Evolutionary conservation across 2,888 invertebrate species (phyloP), one percentile per base, ranked within the genome.

Genomic region (Blastobasis adustella): DNA sequence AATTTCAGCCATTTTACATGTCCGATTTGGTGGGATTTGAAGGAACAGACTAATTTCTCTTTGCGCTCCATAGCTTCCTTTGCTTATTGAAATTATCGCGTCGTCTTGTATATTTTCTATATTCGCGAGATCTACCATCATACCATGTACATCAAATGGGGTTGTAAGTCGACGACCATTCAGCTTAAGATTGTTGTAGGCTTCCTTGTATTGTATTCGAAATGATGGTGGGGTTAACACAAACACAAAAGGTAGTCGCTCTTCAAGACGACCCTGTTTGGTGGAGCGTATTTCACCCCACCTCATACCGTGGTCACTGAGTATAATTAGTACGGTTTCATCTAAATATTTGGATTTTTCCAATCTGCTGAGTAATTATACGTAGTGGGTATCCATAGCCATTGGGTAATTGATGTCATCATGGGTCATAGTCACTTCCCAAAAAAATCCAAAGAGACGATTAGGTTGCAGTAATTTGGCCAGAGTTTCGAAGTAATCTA

Each of bases 221-320:
- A 95, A 93, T 90, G 92, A 92, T 5, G 82, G 68, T 0, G 96
- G 96, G 49, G 94, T 76, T 4, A 91, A 73, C 0, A 94, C 67
- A 60, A 92, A 92, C 10, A 95, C 80, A 58, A 95, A 92, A 0
- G 97, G 96, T 50, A 96, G 87, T 45, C 95, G 90, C 71, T 95
- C 96, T 76, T 97, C 96, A 68, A 96, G 88, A 68, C 91, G 88
- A 0, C 94, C 94, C 74, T 95, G 94, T 71, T 93, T 94, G 0
- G 95, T 95, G 53, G 90, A 82, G 4, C 95, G 89, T 58, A 95
- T 94, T 4, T 82, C 83, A 1, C 96, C 96, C 91, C 93, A 96
- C 54, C 96, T 85, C 51, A 95, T 91, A 0, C 97, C 97, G 66
- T 96, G 96, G 69, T 96, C 96, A 70, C 96, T 96, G 87, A 95